Base-by-base conservation (phyloP, 2,797 vertebrate species). In the Xenopus petersii region DNA sequence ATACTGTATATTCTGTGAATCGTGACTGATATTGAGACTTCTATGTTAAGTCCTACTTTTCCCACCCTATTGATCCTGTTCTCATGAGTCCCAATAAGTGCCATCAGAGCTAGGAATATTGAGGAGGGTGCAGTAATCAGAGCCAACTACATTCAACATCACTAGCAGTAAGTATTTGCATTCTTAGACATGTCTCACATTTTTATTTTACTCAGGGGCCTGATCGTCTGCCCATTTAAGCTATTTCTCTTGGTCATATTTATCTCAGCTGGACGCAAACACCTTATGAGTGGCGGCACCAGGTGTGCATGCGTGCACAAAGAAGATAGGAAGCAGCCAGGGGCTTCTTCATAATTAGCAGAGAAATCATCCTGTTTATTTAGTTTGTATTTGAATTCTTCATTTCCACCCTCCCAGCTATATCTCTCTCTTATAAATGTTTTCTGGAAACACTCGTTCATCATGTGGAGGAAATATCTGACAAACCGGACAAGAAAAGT, bases 191-290 rank as follows among this genome's bases (percentile, higher is more conserved):
- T 24, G 59, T 63, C 16, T 64, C 33, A 63, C 47, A 77, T 58
- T 47, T 70, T 71, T 33, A 63, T 63, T 63, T 61, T 77, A 60
- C 63, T 59, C 58, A 58, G 68, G 75, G 47, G 70, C 58, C 49
- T 64, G 75, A 77, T 72, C 70, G 68, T 64, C 49, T 67, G 70
- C 75, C 75, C 70, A 77, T 77, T 77, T 67, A 77, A 77, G 70
- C 63, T 73, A 56, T 77, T 77, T 72, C 70, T 77, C 58, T 77
- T 73, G 65, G 70, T 77, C 67, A 77, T 73, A 77, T 77, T 77
- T 77, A 73, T 77, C 75, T 77, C 75, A 49, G 70, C 58, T 64
- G 70, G 70, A 68, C 56, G 47, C 70, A 72, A 64, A 72, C 58
- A 77, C 75, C 70, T 68, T 68, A 69, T 62, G 75, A 67, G 75